Evolutionary conservation across 2,888 invertebrate species (phyloP).

Genomic region (Oscheius myriophilus): DNA sequence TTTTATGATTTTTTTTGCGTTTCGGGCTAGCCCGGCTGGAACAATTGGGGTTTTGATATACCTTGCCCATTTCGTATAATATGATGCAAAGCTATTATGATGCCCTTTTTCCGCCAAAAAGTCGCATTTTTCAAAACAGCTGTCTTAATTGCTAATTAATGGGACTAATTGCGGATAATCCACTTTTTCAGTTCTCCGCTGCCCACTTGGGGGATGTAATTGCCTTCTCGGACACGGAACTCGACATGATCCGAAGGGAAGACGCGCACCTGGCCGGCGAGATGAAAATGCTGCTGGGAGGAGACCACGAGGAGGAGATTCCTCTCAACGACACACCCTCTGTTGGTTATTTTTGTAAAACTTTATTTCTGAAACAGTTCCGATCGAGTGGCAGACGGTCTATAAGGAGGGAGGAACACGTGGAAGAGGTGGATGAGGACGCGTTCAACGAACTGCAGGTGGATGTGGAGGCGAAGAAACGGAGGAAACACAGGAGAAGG

Average conservation of each 20-base stretch:
- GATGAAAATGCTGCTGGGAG: neutral
- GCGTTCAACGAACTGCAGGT: constrained; percentile 7
- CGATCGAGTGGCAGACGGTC: neutral
- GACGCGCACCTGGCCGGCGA: neutral
- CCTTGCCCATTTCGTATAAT: too few species aligned
- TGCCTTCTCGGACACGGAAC: constrained; percentile 7
- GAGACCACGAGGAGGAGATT: neutral
- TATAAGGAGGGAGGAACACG: neutral
- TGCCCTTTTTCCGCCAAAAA: too few species aligned
- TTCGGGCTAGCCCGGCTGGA: too few species aligned
- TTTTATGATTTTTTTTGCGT: too few species aligned
- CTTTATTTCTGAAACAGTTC: neutral
- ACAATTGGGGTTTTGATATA: too few species aligned
- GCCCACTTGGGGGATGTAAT: constrained; percentile 1
- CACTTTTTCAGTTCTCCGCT: constrained; percentile 10
- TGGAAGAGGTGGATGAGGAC: constrained; percentile 8
- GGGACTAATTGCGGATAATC: neutral
- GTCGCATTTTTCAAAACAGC: too few species aligned
- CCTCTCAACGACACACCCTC: neutral
- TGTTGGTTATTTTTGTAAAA: neutral
- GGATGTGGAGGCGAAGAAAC: constrained; percentile 15
- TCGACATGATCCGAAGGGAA: neutral
- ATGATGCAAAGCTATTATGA: too few species aligned
- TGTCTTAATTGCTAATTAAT: neutral
- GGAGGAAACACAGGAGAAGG: constrained; percentile 8